phyloP scores from a whole-genome alignment of 2,888 invertebrate genomes.

The Caenorhabditis sp. region DNA sequence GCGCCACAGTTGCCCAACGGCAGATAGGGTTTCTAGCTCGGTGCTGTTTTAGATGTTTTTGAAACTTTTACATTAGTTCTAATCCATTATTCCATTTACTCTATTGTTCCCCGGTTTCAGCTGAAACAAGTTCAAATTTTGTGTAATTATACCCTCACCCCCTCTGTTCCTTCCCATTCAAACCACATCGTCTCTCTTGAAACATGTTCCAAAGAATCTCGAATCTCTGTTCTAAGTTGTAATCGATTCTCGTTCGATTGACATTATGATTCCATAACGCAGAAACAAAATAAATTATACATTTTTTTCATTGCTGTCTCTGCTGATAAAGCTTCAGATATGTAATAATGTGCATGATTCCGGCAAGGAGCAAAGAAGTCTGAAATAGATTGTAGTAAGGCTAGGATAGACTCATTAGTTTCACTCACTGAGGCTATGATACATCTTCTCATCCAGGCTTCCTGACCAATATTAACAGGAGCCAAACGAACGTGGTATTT shows the following conservation, averaged over 20 bases:
- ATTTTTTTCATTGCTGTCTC: no score
- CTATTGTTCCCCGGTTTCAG: background rate
- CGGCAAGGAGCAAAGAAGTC: background rate
- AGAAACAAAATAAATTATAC: background rate
- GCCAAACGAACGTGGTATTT: slow-evolving; percentile 40
- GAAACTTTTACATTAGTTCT: background rate
- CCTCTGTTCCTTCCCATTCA: background rate
- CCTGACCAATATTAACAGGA: slow-evolving; percentile 54
- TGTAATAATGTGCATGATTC: background rate
- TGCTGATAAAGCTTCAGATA: background rate
- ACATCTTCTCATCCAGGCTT: slow-evolving; percentile 61
- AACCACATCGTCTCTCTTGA: background rate
- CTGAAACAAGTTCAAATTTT: background rate
- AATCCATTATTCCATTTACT: background rate
- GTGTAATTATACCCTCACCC: background rate
- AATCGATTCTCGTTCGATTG: background rate
- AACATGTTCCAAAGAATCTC: slow-evolving; percentile 36
- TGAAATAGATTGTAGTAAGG: background rate
- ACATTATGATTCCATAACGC: background rate
- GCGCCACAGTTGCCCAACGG: slow-evolving; percentile 14
- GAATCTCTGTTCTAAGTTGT: background rate
- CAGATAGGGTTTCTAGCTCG: background rate
- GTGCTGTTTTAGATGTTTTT: background rate
- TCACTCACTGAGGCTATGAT: slow-evolving; percentile 58
- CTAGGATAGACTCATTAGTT: no score